Conservation (phyloP, 2,888 invertebrate genomes). For the Amphipyra tragopoginis region DNA sequence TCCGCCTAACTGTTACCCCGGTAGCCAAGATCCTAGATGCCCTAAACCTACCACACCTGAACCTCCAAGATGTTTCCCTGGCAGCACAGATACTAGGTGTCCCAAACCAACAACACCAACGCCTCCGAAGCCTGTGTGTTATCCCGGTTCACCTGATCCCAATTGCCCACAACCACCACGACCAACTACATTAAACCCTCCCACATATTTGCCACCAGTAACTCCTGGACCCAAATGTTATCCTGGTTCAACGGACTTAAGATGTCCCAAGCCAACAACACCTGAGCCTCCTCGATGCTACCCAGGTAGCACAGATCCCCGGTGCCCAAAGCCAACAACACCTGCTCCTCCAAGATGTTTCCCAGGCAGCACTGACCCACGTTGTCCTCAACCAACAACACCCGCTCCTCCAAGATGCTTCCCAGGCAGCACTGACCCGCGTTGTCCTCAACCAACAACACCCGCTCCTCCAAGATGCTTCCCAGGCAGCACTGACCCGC, state of each 20-base stretch:
- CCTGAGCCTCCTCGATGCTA: constrained; percentile 28
- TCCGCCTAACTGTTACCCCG: no score
- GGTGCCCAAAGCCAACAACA: no score
- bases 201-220: constrained; percentile 48
- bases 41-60: no score
- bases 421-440: constrained; percentile 60
- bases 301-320: constrained; percentile 34
- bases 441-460: constrained; percentile 63
- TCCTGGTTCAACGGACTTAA: not conserved
- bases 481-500: constrained; percentile 48
- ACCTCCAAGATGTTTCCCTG: not conserved
- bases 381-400: no score
- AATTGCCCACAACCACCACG: constrained; percentile 17
- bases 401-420: constrained; percentile 54
- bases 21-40: no score
- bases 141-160: constrained; percentile 13
- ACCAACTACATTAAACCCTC: constrained; percentile 23
- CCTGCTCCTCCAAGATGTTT: no score
- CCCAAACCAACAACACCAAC: constrained; percentile 51
- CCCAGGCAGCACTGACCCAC: no score
- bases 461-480: constrained; percentile 51
- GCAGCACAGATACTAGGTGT: constrained; percentile 59
- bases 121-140: constrained; percentile 26
- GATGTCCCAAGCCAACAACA: constrained; percentile 44
- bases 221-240: constrained; percentile 58